Evolutionary conservation across 2,113 vertebrate genomes (phyloP).

Genomic region (Chaenocephalus aceratus): DNA sequence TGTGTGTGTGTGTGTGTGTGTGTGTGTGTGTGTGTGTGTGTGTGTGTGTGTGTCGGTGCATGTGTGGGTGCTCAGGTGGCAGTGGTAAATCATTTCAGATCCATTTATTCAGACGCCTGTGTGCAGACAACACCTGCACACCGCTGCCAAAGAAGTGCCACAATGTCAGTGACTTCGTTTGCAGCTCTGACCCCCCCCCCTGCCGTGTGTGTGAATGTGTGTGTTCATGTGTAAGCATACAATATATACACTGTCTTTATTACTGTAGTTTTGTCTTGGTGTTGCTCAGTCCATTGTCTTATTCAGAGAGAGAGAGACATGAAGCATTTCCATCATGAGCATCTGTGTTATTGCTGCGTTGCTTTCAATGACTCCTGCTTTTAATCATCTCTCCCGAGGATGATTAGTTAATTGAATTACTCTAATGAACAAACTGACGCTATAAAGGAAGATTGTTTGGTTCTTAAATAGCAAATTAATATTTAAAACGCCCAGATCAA

Average conservation of each 20-base stretch:
- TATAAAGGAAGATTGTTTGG: conserved; percentile 56
- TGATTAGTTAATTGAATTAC: conserved; percentile 72
- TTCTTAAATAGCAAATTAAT: conserved; percentile 72
- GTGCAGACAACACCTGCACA: conserved; percentile 71
- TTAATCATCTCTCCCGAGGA: conserved; percentile 54
- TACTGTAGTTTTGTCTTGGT: conserved; percentile 19
- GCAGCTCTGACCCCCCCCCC: conserved; percentile 61
- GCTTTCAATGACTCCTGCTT: conserved; percentile 48
- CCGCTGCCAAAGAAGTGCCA: conserved; percentile 80
- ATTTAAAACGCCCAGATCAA: conserved; percentile 63
- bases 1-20: conserved; percentile 1
- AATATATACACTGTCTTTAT: neutral
- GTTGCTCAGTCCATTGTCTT: conserved; percentile 41
- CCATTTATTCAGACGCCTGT: conserved; percentile 79
- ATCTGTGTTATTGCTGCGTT: conserved; percentile 40
- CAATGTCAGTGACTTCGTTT: conserved; percentile 76
- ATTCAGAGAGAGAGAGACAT: conserved; percentile 17
- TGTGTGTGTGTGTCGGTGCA: conserved; percentile 17
- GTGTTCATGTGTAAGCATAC: conserved; percentile 5
- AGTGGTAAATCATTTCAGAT: conserved; percentile 78
- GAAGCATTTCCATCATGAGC: conserved; percentile 20
- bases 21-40: conserved; percentile 1
- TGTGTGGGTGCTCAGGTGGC: conserved; percentile 72
- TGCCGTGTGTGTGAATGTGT: conserved; percentile 19
- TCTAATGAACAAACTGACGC: conserved; percentile 64